Conservation (phyloP, 2,113 vertebrate genomes). For the Chauna torquata region DNA sequence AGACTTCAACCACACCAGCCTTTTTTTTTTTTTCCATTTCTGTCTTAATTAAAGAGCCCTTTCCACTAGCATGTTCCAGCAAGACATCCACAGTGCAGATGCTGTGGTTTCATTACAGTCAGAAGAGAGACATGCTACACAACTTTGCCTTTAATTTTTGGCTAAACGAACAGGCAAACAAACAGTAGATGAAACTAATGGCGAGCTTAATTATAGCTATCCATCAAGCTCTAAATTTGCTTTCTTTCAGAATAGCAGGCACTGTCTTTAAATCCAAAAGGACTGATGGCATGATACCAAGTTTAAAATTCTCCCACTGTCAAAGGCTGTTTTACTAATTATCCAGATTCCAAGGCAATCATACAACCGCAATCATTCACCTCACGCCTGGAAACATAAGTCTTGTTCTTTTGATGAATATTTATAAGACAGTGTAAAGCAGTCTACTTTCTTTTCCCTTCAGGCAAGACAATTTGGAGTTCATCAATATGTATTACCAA, state of each 20-base stretch:
- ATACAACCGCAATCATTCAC: slow-evolving; percentile 88
- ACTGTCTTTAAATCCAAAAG: slow-evolving; percentile 70
- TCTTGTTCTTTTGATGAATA: slow-evolving; percentile 91
- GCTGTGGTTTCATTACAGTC: background rate
- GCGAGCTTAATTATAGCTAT: slow-evolving; percentile 63
- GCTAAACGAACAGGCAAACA: slow-evolving; percentile 62
- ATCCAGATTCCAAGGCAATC: slow-evolving; percentile 85
- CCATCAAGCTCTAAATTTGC: slow-evolving; percentile 58
- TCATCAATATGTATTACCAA: slow-evolving; percentile 98
- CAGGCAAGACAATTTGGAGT: slow-evolving; percentile 96
- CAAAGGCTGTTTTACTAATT: slow-evolving; percentile 84
- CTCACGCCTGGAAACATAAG: slow-evolving; percentile 86
- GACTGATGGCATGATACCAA: slow-evolving; percentile 71
- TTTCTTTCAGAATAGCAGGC: slow-evolving; percentile 42
- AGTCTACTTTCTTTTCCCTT: slow-evolving; percentile 89
- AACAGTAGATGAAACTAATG: slow-evolving; percentile 60
- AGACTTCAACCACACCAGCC: background rate
- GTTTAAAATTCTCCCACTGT: slow-evolving; percentile 81
- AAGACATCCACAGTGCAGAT: background rate
- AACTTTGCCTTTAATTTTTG: slow-evolving; percentile 63
- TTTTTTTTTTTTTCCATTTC: background rate
- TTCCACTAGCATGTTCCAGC: background rate
- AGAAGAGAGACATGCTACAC: background rate
- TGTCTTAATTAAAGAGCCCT: slow-evolving; percentile 30
- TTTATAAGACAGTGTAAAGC: slow-evolving; percentile 93